Base-by-base conservation (phyloP, 92 coral and sea anemone genomes). In the Meandrina meandrites region DNA sequence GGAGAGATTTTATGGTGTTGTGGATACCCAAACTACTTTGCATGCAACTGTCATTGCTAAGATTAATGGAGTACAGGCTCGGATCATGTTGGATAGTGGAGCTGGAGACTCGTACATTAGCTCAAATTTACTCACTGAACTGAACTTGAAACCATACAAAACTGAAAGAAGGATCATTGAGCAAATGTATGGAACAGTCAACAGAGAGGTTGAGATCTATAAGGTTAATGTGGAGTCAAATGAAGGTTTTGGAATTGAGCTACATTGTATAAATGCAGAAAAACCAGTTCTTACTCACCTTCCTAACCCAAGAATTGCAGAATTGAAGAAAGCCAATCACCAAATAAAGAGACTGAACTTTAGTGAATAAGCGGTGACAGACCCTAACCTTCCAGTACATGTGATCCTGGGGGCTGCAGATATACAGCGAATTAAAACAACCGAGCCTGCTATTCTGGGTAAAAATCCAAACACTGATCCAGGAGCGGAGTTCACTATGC, bases 401-500 rank as follows among this genome's bases (percentile, higher is more conserved):
- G 75, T 86, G 8, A 83, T 89, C 72, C 88, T 66, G 24, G 88
- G 84, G 8, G 87, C 82, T 42, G 87, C 85, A 4, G 87, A 86
- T 32, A 70, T 78, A 37, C 92, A 89, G 37, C 18, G 92, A 34
- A 84, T 89, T 3, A 78, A 67, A 34, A 8, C 89, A 37, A 72
- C 86, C 0, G 82, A 85, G 88, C 88, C 88, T 32, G 73, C 54
- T 6, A 60, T 84, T 24, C 86, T 94, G 14, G 97, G 93, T 7
- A n/a, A 78, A 54, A 82, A 94, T 80, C 93, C 91, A 7, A 88
- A 86, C 80, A 54, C 83, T 69, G 92, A 93, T 31, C 94, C 93
- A 13, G 94, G 93, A 31, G 93, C 92, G 9, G 93, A 91, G 77
- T 92, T 91, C 48, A 91, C 97, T 16, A 78, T 80, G 88, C 75